These are phyloP conservation scores for Phthorimaea operculella DNA, from an alignment of 1,140 invertebrate species.

Conservation along the genomic window DNA sequence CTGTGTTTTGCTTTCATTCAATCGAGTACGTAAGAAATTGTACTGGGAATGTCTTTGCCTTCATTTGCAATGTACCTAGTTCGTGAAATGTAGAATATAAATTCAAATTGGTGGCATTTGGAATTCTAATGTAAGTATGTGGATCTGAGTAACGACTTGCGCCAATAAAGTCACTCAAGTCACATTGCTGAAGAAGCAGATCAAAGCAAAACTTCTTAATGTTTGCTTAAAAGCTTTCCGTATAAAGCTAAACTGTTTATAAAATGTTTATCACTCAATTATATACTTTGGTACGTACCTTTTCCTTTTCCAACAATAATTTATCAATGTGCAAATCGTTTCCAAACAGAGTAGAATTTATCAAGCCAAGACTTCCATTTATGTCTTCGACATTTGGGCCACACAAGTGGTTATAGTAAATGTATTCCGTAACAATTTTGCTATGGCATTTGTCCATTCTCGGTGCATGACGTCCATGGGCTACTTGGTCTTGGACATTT, in stretches of 20 bases:
- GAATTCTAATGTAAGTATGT: too few species aligned
- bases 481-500: background rate
- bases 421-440: slow-evolving; percentile 14
- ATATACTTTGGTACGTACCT: background rate
- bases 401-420: slow-evolving; percentile 22
- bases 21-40: slow-evolving; percentile 36
- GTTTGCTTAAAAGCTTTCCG: too few species aligned
- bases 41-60: slow-evolving; percentile 32
- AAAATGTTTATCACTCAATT: background rate
- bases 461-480: slow-evolving; percentile 11
- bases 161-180: too few species aligned
- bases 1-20: slow-evolving; percentile 18
- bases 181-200: too few species aligned
- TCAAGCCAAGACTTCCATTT: slow-evolving; percentile 12
- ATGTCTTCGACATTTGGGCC: slow-evolving; percentile 25
- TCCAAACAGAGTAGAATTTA: background rate
- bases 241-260: too few species aligned
- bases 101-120: background rate
- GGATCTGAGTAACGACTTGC: too few species aligned
- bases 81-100: background rate
- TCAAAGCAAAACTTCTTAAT: too few species aligned
- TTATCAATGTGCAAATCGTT: background rate
- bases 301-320: background rate
- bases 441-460: slow-evolving; percentile 24
- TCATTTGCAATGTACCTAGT: slow-evolving; percentile 21